Percentiles rank a stretch among this genome's conserved stretches.
Evolutionary conservation across 1,140 invertebrate species (phyloP).

Genomic region (Lineus longissimus): DNA sequence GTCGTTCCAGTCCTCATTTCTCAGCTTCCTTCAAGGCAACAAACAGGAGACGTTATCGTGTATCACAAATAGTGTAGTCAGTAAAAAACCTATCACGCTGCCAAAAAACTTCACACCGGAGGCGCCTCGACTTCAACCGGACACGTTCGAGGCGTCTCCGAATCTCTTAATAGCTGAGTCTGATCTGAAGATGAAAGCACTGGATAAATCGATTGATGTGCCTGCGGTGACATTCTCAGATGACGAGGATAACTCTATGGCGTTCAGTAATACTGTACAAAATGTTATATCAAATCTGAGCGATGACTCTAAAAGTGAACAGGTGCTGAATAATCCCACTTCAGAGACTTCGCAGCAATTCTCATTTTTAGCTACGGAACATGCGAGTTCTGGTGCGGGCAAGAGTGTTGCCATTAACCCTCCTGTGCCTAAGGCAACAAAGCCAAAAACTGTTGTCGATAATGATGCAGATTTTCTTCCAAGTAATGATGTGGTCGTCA

Average conservation of each 20-base stretch:
- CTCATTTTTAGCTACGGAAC: too few species aligned
- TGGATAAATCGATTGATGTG: background rate
- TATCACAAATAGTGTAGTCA: slow-evolving; percentile 37
- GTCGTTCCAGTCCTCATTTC: slow-evolving; percentile 43
- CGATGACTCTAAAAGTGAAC: slow-evolving; percentile 12
- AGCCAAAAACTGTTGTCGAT: background rate
- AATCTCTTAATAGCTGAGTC: slow-evolving; percentile 6
- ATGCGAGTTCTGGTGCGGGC: too few species aligned
- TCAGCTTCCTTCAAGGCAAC: slow-evolving; percentile 47
- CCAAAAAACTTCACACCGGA: slow-evolving; percentile 43
- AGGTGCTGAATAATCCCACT: background rate
- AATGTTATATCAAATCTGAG: slow-evolving; percentile 30
- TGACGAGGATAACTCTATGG: slow-evolving; percentile 24
- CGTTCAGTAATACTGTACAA: slow-evolving; percentile 23
- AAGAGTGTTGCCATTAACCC: too few species aligned
- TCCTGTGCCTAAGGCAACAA: background rate
- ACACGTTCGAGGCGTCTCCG: slow-evolving; percentile 6
- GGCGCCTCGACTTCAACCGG: slow-evolving; percentile 11
- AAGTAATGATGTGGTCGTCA: background rate
- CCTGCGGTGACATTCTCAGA: slow-evolving; percentile 28
- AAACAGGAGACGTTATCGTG: slow-evolving; percentile 50
- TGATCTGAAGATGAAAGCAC: background rate
- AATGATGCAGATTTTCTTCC: slow-evolving; percentile 15
- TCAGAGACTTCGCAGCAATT: too few species aligned
- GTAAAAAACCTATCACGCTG: slow-evolving; percentile 42